Evolutionary conservation across 2,888 invertebrate species (phyloP), one percentile per base, ranked within the genome.

Genomic region (Pheosia gnoma): DNA sequence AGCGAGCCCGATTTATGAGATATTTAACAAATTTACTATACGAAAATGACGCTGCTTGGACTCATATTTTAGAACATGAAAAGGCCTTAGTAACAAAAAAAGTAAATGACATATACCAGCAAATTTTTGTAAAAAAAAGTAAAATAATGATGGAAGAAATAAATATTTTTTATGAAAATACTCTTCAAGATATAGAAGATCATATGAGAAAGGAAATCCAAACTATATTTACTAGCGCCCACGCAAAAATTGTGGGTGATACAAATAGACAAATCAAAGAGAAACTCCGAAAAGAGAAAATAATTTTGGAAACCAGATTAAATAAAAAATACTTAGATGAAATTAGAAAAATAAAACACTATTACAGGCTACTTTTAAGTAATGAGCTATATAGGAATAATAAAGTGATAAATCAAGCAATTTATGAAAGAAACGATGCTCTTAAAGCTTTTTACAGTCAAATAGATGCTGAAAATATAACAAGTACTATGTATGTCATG

Each of bases 401-500:
- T n/a, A 76, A 77, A 61, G 63, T 89, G 0, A 73, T 90, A n/a
- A 85, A 86, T 65, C 70, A 79, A 59, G 83, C 85, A 5, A 70
- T 88, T 49, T 59, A 71, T 59, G 85, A 88, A 65, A 83, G 88
- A 77, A 93, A 93, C 69, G 87, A 91, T 62, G 87, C 88, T 2
- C 66, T 93, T 5, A 80, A 77, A 72, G 84, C 86, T 39, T 92
- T 90, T 76, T 86, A 80, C 55, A 85, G 70, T 66, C 87, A 87
- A 75, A 77, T 86, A 59, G 86, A 91, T 74, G 79, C 86, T 38
- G 86, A 90, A 75, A 88, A 85, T 65, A 72, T 84, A 43, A 88
- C 90, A 5, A 86, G 86, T 61, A 87, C 88, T 7, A 93, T 93
- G 89, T 93, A 93, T 71, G 72, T 93, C 41, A 86, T 93, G 86